Base-by-base conservation (phyloP, 2,888 invertebrate species). In the Diplazon laetatorius region DNA sequence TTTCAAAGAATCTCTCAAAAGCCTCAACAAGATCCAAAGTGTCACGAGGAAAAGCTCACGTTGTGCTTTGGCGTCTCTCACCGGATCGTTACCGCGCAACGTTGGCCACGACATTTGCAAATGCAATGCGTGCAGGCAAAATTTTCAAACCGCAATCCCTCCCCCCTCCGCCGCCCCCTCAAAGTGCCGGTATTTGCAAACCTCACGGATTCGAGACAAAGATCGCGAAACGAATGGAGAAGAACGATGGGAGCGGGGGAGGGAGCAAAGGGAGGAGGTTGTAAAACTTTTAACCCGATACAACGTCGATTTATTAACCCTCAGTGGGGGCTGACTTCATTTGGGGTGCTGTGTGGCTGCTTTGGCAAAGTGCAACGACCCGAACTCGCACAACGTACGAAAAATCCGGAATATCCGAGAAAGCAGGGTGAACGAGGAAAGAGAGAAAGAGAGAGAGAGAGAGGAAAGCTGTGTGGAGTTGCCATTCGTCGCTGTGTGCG, bases 401-500 rank as follows among this genome's bases (percentile, higher is more conserved):
- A 72, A 62, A 60, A 59, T 55, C 35, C 35, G 46, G 44, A 69
- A 12, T 8, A 46, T 12, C 22, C 12, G 10, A 52, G 39, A 52
- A 22, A 14, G 25, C 52, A 46, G 35, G 22, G 50, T 12, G 20
- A 35, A 59, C 6, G 30, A 42, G n/a, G 46, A 63, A 18, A 4
- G 14, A 63, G 25, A 52, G 20, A 5, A 16, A 12, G 12, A 48
- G 39, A 39, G 16, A n/a, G 52, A 46, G 52, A 52, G 22, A 14
- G 5, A 12, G 8, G 62, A 35, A 37, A 12, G 44, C 63, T 75
- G 65, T 22, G 16, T 39, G 55, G n/a, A 63, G 35, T 60, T 65
- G 30, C 76, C 65, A 72, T 75, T 80, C 69, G 71, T 60, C 71
- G 57, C 60, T 70, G 78, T 52, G n/a, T n/a, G n/a, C n/a, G n/a